Base-by-base conservation (phyloP, 2,888 invertebrate species). In the Dryomyza anilis region DNA sequence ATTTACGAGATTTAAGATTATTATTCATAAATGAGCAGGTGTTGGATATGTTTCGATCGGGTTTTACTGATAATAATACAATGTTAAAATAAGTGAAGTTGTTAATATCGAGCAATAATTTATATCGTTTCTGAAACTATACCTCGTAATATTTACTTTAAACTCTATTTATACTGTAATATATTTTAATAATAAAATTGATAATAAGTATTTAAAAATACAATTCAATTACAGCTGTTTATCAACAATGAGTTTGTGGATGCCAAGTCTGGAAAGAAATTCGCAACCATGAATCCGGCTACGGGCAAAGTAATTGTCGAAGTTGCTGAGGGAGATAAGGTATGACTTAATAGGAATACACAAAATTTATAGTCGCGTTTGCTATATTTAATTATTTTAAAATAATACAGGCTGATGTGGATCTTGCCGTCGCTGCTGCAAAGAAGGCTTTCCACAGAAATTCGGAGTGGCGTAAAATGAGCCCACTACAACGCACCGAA, bases 251-350 rank as follows among this genome's bases (percentile, higher is more conserved):
- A 91, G 78, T 93, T 91, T 83, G 90, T 92, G 65, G 89, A 95
- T 78, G 87, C 96, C 0, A 88, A 86, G 25, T 93, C 91, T 78
- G 92, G 93, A 61, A 95, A 94, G 82, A 94, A 90, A 2, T 98
- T 96, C 84, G 85, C 90, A 23, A 92, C 93, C 4, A 80, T 92
- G 73, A 96, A 97, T 82, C 96, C 97, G 56, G 85, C 90, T 23
- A 93, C 89, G 74, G 94, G 89, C 68, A 84, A 89, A 74, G 88
- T 89, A 72, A 93, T 96, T 73, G 82, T 85, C 12, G 86, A 93
- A 75, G 89, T 96, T 53, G 87, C 93, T 60, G 95, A 95, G 85
- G 96, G 89, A 64, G 92, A 92, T 80, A 92, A 93, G 87, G 93
- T 92, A 85, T 79, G 45, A 53, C 16, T 16, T n/a, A n/a, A n/a